phyloP scores from a whole-genome alignment of 2,113 vertebrate species.

The Rissa tridactyla region DNA sequence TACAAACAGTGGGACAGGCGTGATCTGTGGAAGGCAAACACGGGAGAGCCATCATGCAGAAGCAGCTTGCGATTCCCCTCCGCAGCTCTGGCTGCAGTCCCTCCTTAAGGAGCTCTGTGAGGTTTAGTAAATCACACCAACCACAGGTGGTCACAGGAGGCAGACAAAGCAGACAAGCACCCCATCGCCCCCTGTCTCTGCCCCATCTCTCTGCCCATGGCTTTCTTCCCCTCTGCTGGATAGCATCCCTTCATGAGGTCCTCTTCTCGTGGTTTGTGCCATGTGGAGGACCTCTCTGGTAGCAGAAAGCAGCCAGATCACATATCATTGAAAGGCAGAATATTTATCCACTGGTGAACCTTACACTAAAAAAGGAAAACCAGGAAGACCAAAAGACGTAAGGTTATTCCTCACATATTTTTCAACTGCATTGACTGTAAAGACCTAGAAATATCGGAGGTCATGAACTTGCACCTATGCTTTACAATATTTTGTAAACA shows the following conservation, averaged over 20 bases:
- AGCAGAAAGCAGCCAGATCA: background rate
- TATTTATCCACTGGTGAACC: background rate
- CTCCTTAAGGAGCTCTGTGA: background rate
- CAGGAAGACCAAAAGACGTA: background rate
- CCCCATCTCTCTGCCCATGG: background rate
- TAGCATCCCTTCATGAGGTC: background rate
- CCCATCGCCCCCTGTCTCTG: background rate
- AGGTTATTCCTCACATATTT: background rate
- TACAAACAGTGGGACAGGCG: background rate
- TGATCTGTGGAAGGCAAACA: background rate
- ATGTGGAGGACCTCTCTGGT: accelerated
- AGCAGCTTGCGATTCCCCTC: background rate
- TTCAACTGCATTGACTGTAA: background rate
- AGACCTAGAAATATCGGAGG: background rate
- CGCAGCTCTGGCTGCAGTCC: background rate
- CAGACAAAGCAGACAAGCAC: background rate
- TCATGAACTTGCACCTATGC: background rate
- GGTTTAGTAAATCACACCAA: background rate
- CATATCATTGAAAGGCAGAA: background rate
- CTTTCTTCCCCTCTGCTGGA: background rate
- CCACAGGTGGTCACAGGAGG: too few relatives aligned
- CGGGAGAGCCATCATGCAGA: background rate
- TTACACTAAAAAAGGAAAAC: background rate
- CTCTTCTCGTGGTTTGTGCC: background rate
- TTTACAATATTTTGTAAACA: background rate